phyloP scores from a whole-genome alignment of 2,888 invertebrate species.

The Drosophila pegasa region DNA sequence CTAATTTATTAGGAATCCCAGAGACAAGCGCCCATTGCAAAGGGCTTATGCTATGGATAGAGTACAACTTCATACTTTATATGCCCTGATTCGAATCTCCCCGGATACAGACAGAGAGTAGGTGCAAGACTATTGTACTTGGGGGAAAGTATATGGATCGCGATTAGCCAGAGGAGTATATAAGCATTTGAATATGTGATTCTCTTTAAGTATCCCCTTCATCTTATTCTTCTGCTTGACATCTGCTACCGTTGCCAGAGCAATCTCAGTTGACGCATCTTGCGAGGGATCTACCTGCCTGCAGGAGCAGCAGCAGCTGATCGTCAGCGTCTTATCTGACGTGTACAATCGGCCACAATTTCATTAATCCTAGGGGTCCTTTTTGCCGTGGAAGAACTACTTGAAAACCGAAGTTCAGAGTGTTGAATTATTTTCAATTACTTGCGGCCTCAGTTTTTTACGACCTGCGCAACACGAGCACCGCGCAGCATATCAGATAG shows the following conservation, averaged over 20 bases:
- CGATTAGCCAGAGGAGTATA: neutral
- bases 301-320: slow-evolving; percentile 41
- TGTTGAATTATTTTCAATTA: slow-evolving; percentile 75
- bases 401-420: slow-evolving; percentile 44
- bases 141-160: neutral
- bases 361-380: slow-evolving; percentile 34
- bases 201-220: neutral
- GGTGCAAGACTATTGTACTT: neutral
- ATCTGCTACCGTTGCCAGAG: slow-evolving; percentile 11
- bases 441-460: slow-evolving; percentile 67
- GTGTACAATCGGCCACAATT: slow-evolving; percentile 37
- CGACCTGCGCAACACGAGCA: slow-evolving; percentile 51
- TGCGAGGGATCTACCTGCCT: slow-evolving; percentile 18
- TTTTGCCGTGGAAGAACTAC: slow-evolving; percentile 49
- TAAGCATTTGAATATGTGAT: slow-evolving; percentile 2
- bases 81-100: neutral
- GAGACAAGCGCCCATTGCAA: neutral
- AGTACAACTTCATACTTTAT: neutral
- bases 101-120: neutral
- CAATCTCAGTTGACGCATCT: slow-evolving; percentile 13
- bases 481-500: slow-evolving; percentile 31
- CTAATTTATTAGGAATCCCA: slow-evolving; percentile 21
- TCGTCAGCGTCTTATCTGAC: slow-evolving; percentile 41
- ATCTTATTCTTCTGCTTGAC: neutral
- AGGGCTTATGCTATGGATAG: neutral